phyloP scores from a whole-genome alignment of 2,888 invertebrate species.

The Cheilosia pagana region DNA sequence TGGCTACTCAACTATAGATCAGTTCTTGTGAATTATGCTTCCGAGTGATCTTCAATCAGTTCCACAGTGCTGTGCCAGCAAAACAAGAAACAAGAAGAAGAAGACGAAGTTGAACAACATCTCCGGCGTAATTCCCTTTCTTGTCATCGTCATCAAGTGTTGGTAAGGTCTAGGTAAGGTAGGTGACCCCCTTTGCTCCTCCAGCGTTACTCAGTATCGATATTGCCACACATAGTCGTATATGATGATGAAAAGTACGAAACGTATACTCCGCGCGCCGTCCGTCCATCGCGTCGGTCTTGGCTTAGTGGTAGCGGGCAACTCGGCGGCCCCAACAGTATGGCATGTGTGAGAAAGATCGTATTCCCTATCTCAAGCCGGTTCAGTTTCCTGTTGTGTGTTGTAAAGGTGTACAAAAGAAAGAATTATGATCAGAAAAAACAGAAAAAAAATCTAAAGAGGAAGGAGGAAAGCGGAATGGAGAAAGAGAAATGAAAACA shows the following conservation, averaged over 20 bases:
- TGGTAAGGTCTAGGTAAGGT: constrained; percentile 55
- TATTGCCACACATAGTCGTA: constrained; percentile 53
- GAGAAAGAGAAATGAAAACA: constrained; percentile 32
- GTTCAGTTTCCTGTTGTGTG: constrained; percentile 81
- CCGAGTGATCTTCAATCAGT: constrained; percentile 54
- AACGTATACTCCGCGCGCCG: constrained; percentile 23
- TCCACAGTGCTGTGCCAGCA: background rate
- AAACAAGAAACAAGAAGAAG: background rate
- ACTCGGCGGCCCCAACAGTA: constrained; percentile 35
- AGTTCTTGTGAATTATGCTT: constrained; percentile 62
- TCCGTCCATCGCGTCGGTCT: no score
- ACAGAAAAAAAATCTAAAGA: constrained; percentile 15
- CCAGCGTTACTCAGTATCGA: constrained; percentile 37
- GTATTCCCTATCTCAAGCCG: constrained; percentile 78
- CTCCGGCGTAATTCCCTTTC: constrained; percentile 62
- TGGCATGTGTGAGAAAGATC: constrained; percentile 75
- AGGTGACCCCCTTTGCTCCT: constrained; percentile 50
- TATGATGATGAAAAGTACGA: constrained; percentile 44
- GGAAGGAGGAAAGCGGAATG: constrained; percentile 24
- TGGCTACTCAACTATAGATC: constrained; percentile 25
- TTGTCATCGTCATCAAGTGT: constrained; percentile 46
- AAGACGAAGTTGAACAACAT: constrained; percentile 42
- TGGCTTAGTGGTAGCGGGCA: constrained; percentile 19
- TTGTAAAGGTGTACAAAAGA: constrained; percentile 70
- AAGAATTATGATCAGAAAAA: constrained; percentile 69